Evolutionary conservation across 2,113 vertebrate genomes (phyloP).

Genomic region (Pseudonaja textilis): DNA sequence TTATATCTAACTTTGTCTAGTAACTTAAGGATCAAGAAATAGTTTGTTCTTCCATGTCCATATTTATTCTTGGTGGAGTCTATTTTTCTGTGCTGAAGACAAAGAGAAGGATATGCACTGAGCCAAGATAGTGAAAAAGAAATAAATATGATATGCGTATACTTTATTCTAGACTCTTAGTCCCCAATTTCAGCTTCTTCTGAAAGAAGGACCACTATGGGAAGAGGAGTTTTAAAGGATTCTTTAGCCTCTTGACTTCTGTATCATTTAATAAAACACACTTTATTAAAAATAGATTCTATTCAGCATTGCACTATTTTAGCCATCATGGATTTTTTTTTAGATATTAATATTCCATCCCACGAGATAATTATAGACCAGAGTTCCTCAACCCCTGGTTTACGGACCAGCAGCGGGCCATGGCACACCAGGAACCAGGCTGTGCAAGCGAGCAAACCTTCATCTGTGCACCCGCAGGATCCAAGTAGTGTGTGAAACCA

Average conservation of each 20-base stretch:
- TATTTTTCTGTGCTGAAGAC: slow-evolving; percentile 50
- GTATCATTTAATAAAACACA: background rate
- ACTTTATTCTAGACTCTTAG: background rate
- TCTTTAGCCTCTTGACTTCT: background rate
- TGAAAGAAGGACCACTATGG: background rate
- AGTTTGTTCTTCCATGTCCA: background rate
- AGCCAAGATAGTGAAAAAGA: background rate
- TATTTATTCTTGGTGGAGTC: slow-evolving; percentile 35
- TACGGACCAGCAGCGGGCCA: fast-evolving
- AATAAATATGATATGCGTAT: background rate
- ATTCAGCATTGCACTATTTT: background rate
- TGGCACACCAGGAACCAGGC: background rate
- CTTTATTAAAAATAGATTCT: background rate
- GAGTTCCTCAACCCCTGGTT: background rate
- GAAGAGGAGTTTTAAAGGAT: background rate
- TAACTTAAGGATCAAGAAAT: background rate
- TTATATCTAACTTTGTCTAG: background rate
- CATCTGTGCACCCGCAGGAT: background rate
- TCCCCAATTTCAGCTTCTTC: background rate
- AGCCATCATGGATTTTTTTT: background rate
- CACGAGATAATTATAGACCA: background rate
- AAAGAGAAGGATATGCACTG: background rate
- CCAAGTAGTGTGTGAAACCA: background rate
- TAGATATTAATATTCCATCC: background rate
- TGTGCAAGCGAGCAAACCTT: background rate